A percentile compares a stretch with the other conserved stretches of the same genome.
These are phyloP conservation scores for Narcine bancroftii DNA, from an alignment of 2,113 vertebrate species.

Conservation along the genomic window DNA sequence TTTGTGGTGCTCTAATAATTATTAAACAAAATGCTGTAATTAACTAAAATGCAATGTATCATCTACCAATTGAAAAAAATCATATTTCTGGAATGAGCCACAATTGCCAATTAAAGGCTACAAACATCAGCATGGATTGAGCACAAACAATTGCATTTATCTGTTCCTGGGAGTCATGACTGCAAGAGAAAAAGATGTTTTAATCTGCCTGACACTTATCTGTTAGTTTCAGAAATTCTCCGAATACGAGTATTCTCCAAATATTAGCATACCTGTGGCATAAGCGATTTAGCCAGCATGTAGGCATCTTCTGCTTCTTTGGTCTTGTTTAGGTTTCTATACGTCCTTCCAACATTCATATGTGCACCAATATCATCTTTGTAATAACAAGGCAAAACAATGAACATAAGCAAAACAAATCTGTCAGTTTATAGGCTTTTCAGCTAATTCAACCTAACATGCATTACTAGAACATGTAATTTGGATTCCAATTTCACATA, in stretches of 20 bases:
- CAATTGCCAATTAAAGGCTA: neutral
- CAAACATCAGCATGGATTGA: neutral
- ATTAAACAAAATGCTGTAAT: neutral
- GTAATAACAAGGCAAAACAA: neutral
- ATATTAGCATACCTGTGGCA: slow-evolving; percentile 78
- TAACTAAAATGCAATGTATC: neutral
- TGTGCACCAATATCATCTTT: slow-evolving; percentile 95
- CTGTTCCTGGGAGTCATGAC: neutral
- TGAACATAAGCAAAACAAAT: neutral
- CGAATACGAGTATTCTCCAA: no score
- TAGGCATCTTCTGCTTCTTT: slow-evolving; percentile 94
- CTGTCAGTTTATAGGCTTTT: neutral
- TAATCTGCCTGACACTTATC: neutral
- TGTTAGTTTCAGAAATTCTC: neutral
- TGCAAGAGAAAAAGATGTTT: neutral
- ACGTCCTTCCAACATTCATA: slow-evolving; percentile 98
- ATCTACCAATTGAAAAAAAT: no score
- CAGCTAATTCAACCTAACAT: neutral
- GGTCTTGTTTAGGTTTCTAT: slow-evolving; percentile 91
- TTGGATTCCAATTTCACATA: neutral
- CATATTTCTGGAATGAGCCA: neutral
- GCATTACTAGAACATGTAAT: neutral
- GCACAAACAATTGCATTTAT: neutral
- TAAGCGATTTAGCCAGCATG: slow-evolving; percentile 86
- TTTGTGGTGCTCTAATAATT: neutral